A percentile compares a stretch with the other conserved stretches of the same genome.
Evolutionary conservation across 2,113 vertebrate species (phyloP).

Genomic region (Vulpes lagopus): DNA sequence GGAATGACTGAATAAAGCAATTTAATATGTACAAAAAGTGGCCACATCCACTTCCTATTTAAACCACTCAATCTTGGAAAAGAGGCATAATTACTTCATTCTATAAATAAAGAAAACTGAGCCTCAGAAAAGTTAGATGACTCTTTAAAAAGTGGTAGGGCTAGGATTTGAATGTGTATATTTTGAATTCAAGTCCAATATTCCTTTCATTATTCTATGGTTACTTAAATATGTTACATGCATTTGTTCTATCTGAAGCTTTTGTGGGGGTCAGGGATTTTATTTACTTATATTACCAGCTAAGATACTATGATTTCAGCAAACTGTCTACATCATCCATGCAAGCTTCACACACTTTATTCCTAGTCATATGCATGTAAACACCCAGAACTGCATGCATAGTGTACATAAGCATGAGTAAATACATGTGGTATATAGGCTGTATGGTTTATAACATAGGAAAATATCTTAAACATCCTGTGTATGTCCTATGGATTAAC

Average conservation of each 20-base stretch:
- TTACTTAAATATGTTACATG: neutral
- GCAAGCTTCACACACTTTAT: neutral
- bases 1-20: neutral
- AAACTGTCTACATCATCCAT: neutral
- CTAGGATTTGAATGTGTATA: neutral
- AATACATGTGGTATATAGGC: neutral
- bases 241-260: neutral
- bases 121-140: neutral
- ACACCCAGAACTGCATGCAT: neutral
- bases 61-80: neutral
- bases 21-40: neutral
- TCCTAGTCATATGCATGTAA: neutral
- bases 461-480: slow-evolving; percentile 47
- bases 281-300: neutral
- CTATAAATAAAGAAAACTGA: neutral
- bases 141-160: neutral
- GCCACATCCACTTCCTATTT: neutral
- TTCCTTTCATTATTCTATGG: neutral
- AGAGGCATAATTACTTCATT: neutral
- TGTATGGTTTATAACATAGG: neutral
- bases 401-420: neutral
- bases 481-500: slow-evolving; percentile 19
- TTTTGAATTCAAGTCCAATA: neutral
- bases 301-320: neutral
- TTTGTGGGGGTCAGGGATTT: neutral